These are phyloP conservation scores for Erithacus rubecula DNA, from an alignment of 2,797 vertebrate species.

Conservation along the genomic window DNA sequence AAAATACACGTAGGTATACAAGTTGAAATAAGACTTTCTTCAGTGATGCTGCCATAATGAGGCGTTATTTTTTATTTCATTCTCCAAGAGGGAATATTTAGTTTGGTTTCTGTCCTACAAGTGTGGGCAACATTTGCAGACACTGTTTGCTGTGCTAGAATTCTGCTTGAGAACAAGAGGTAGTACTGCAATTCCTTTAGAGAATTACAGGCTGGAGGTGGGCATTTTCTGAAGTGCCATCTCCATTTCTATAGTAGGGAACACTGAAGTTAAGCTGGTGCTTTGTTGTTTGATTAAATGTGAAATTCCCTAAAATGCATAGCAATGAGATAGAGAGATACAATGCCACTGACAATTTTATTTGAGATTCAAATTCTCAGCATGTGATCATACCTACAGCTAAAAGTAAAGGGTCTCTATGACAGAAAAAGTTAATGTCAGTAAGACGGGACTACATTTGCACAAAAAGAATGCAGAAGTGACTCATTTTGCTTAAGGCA, in stretches of 20 bases:
- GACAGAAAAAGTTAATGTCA: neutral
- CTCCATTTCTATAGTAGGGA: neutral
- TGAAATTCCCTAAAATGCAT: neutral
- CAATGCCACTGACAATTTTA: neutral
- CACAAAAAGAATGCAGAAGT: neutral
- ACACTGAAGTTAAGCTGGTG: neutral
- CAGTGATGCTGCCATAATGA: neutral
- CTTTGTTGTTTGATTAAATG: neutral
- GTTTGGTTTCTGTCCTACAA: neutral
- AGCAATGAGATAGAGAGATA: neutral
- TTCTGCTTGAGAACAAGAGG: neutral
- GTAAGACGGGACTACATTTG: neutral
- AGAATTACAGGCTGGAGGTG: neutral
- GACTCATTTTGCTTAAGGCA: neutral
- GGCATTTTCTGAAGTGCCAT: neutral
- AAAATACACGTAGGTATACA: neutral
- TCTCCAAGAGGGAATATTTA: neutral
- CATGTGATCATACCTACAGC: neutral
- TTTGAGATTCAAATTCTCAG: neutral
- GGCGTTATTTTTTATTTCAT: neutral
- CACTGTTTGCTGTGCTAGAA: rapidly evolving
- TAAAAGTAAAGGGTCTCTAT: neutral
- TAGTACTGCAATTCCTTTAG: neutral
- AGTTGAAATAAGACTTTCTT: neutral
- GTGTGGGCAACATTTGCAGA: neutral